phyloP scores from a whole-genome alignment of 2,797 vertebrate species.

The Lates japonicus region DNA sequence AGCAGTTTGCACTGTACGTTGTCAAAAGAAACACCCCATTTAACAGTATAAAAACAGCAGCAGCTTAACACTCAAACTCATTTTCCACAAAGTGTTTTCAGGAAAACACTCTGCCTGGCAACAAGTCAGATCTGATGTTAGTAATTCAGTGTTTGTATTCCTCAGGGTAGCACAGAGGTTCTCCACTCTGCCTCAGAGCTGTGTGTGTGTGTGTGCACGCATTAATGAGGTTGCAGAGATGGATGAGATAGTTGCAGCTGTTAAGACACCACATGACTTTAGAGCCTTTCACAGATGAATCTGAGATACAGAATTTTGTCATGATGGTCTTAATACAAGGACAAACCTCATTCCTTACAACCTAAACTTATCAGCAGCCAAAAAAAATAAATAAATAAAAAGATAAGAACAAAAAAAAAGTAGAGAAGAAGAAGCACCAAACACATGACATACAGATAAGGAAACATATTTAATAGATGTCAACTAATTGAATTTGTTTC shows the following conservation, averaged over 20 bases:
- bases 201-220: background rate
- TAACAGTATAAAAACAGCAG: conserved; percentile 7
- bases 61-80: conserved; percentile 1
- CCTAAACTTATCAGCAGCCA: background rate
- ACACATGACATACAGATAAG: conserved; percentile 24
- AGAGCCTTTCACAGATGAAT: conserved; percentile 22
- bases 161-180: conserved; percentile 34
- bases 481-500: conserved; percentile 62
- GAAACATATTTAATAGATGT: conserved; percentile 19
- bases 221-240: conserved; percentile 61
- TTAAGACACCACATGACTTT: conserved; percentile 39
- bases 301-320: conserved; percentile 9
- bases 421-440: background rate
- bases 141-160: conserved; percentile 49
- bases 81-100: conserved; percentile 27
- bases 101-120: conserved; percentile 51
- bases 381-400: background rate
- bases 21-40: background rate
- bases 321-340: conserved; percentile 34
- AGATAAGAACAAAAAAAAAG: background rate
- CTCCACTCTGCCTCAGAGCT: conserved; percentile 41
- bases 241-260: conserved; percentile 52
- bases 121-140: conserved; percentile 45
- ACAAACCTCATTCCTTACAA: conserved; percentile 7
- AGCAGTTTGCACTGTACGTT: background rate